Evolutionary conservation across 2,888 invertebrate species (phyloP), one percentile per base, ranked within the genome.

Genomic region (Diploptera punctata): DNA sequence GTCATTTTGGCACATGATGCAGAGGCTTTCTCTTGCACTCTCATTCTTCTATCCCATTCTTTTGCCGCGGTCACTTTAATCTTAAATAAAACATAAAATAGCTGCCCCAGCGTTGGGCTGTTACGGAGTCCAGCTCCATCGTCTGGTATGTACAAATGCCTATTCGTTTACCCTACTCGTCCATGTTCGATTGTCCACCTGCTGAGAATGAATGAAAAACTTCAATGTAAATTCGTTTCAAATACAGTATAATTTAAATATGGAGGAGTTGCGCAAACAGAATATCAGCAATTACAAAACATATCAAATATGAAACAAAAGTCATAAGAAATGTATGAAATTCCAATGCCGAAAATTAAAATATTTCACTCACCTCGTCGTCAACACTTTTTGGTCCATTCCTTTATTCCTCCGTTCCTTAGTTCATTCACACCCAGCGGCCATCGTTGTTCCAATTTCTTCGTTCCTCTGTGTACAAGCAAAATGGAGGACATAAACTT

Each of bases 1-100:
- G 78, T 79, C 79, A 79, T 79, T 79, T 77, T 79, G 77, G 78
- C 77, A 78, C 80, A 80, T 79, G 79, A 75, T 79, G 79, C 76
- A 77, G 76, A 76, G 67, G 77, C 76, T 75, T 77, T 78, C 76
- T 79, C 79, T 76, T 78, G 77, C 76, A 80, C 77, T 75, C 79
- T 77, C 80, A 80, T 80, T 75, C 76, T 77, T 74, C 72, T 77
- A 77, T 75, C 76, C 76, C 76, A 76, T 76, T 74, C 67, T 76
- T 68, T 49, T 21, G 33, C 44, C 10, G 10, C 43, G 47, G 57
- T 72, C 71, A 71, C 73, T 75, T 62, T 33, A 62, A 68, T 71
- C 49, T 24, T 69, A 67, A 65, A 49, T 57, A 54, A 74, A 75
- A 24, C 26, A 65, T n/a, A 44, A 57, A 61, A 61, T 57, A 71